Evolutionary conservation across 2,888 invertebrate genomes (phyloP).

Genomic region (Pegoplata infirma): DNA sequence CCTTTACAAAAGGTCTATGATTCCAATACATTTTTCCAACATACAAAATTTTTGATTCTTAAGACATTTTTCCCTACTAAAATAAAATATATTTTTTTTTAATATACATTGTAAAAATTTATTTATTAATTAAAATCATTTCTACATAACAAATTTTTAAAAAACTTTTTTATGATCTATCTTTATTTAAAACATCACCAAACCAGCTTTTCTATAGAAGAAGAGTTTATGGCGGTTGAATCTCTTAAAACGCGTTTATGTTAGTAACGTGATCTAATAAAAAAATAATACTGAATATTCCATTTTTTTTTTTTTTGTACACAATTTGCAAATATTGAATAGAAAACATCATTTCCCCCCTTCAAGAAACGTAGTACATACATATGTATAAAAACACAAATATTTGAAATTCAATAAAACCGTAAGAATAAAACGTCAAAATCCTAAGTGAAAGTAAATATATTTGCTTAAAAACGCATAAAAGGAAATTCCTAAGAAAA

Average conservation of each 20-base stretch:
- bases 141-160: too few species aligned
- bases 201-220: not conserved
- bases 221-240: conserved; percentile 33
- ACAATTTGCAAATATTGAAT: conserved; percentile 5
- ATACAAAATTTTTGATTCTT: too few species aligned
- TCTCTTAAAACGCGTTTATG: conserved; percentile 42
- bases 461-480: conserved; percentile 5
- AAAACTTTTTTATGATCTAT: not conserved
- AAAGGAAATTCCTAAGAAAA: not conserved
- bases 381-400: conserved; percentile 8
- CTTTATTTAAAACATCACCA: not conserved
- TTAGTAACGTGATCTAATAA: conserved; percentile 53
- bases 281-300: not conserved
- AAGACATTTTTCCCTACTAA: too few species aligned
- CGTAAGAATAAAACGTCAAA: conserved; percentile 11
- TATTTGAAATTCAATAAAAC: conserved; percentile 26
- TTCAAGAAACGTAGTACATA: too few species aligned
- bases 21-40: too few species aligned
- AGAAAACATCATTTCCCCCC: not conserved
- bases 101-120: too few species aligned
- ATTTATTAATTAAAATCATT: too few species aligned
- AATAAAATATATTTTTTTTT: too few species aligned
- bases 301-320: not conserved
- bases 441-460: conserved; percentile 53
- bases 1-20: too few species aligned